Conservation (phyloP, 2,888 invertebrate species). For the Koerneria pararmatus region DNA sequence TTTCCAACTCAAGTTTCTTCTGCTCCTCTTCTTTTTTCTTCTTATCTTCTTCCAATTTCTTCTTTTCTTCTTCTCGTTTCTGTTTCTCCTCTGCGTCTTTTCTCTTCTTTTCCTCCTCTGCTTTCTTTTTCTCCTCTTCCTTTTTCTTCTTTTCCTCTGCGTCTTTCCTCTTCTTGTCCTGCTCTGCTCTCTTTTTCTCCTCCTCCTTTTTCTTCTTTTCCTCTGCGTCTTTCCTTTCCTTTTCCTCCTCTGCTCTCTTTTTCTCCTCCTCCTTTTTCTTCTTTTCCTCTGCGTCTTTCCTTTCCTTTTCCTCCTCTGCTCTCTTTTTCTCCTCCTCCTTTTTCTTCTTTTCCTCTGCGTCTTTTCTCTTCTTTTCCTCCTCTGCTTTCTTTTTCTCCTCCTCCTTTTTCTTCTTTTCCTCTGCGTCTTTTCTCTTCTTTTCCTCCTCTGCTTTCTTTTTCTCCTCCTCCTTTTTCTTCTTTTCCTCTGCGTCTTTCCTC, state of each 20-base stretch:
- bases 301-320: slow-evolving; percentile 10
- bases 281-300: background rate
- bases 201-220: slow-evolving; percentile 4
- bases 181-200: background rate
- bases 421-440: background rate
- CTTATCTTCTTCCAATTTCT: background rate
- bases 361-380: slow-evolving; percentile 14
- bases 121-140: background rate
- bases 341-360: background rate
- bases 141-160: background rate
- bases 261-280: background rate
- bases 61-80: background rate
- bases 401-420: background rate
- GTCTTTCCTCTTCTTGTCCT: background rate
- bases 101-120: background rate
- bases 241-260: background rate
- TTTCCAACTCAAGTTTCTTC: background rate
- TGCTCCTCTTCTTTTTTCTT: background rate
- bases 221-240: background rate
- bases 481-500: background rate
- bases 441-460: background rate
- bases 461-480: slow-evolving; percentile 17
- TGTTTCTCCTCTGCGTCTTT: background rate
- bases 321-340: background rate
- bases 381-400: background rate